Evolutionary conservation across 1,140 invertebrate species (phyloP).

Genomic region (Bombus picipes): DNA sequence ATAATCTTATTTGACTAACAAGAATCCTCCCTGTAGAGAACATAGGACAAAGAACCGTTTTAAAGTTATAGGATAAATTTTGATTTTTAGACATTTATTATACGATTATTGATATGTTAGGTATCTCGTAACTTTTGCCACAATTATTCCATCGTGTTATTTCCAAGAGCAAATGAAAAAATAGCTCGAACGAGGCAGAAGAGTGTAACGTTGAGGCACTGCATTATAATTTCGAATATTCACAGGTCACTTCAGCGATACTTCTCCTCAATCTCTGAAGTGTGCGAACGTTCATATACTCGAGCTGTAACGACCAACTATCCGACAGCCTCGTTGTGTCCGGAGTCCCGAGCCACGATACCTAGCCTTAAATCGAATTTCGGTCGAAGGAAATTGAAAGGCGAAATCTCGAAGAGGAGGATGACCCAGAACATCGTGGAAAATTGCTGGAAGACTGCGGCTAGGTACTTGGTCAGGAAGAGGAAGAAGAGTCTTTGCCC

Average conservation of each 20-base stretch:
- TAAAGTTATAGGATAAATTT: not conserved
- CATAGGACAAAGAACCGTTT: not conserved
- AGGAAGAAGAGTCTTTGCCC: constrained; percentile 24
- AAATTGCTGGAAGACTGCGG: constrained; percentile 42
- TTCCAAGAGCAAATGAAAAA: not conserved
- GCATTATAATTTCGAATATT: not conserved
- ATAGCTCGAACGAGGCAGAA: not conserved
- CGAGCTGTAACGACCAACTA: not conserved
- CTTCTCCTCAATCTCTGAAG: too few species aligned
- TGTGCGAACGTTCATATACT: not conserved
- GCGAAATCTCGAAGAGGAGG: constrained; percentile 35
- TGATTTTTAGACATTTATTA: not conserved
- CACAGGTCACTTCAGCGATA: not conserved
- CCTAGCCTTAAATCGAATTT: constrained; percentile 44
- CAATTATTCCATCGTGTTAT: not conserved
- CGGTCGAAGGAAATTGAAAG: constrained; percentile 48
- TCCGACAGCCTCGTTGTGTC: not conserved
- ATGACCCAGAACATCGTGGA: constrained; percentile 26
- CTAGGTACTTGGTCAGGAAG: not conserved
- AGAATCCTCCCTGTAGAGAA: not conserved
- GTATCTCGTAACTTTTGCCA: not conserved
- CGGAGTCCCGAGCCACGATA: not conserved
- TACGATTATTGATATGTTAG: not conserved
- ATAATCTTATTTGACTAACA: not conserved
- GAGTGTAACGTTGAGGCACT: too few species aligned